A percentile compares a stretch with the other conserved stretches of the same genome.
phyloP scores from a whole-genome alignment of 2,113 vertebrate species.

The Nannospalax galili region DNA sequence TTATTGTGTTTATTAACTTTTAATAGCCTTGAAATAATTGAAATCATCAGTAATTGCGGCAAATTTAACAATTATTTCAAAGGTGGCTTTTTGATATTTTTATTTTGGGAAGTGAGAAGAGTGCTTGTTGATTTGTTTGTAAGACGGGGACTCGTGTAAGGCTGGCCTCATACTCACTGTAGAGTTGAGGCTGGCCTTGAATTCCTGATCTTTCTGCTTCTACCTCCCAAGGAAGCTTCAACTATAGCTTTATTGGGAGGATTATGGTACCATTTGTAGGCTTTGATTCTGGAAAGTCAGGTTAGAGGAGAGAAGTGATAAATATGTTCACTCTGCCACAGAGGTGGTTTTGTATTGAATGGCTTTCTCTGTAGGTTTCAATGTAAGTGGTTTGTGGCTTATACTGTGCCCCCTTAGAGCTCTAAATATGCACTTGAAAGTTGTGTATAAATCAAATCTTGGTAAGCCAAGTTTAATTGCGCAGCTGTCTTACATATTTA shows the following conservation, averaged over 20 bases:
- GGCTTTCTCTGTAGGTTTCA: not conserved
- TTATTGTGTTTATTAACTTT: not conserved
- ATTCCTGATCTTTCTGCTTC: not conserved
- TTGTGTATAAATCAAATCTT: constrained; percentile 42
- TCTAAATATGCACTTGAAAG: not conserved
- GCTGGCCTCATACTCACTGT: not conserved
- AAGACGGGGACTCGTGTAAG: not conserved
- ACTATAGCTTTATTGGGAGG: not conserved
- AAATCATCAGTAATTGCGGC: not conserved
- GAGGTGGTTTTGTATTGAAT: not conserved
- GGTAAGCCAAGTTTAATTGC: constrained; percentile 33
- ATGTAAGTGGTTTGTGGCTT: constrained; percentile 55
- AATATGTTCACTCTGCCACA: not conserved
- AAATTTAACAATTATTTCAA: constrained; percentile 10
- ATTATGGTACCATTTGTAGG: not conserved
- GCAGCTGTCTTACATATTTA: not conserved
- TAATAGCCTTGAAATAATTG: no score
- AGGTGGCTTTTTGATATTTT: not conserved
- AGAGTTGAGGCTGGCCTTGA: not conserved
- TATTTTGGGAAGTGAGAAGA: not conserved
- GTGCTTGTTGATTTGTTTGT: not conserved
- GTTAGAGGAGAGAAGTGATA: not conserved
- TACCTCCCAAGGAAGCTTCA: not conserved
- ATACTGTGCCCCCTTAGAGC: not conserved
- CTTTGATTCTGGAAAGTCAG: not conserved